These are phyloP conservation scores for Chaenogobius annularis DNA, from an alignment of 2,113 vertebrate genomes.

Conservation along the genomic window DNA sequence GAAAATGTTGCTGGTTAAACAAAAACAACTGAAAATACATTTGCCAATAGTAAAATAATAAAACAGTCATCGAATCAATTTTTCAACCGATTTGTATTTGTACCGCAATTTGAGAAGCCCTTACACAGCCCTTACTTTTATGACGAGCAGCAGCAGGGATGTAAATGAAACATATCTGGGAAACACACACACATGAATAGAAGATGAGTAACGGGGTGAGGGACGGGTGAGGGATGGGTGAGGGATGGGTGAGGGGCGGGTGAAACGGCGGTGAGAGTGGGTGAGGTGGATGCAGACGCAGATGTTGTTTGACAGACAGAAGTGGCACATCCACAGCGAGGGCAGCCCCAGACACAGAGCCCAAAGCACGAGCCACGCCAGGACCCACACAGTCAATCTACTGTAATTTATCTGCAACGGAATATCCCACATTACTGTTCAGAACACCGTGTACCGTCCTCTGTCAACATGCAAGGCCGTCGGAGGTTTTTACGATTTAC, in stretches of 20 bases:
- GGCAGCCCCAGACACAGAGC: neutral
- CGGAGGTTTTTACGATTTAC: no score
- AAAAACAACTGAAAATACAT: no score
- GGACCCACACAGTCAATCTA: neutral
- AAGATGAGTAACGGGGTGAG: neutral
- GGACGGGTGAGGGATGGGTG: neutral
- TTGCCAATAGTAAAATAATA: no score
- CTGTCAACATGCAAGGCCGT: neutral
- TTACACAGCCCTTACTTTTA: neutral
- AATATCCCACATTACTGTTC: neutral
- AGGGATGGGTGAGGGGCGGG: neutral
- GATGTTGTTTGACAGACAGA: slow-evolving; percentile 61
- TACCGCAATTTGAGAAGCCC: no score
- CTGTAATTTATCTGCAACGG: neutral
- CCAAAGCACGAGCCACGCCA: neutral
- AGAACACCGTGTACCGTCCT: no score
- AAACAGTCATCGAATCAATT: no score
- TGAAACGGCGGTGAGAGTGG: neutral
- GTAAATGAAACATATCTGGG: slow-evolving; percentile 6
- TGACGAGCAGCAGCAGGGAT: neutral
- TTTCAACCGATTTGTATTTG: no score
- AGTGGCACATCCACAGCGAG: slow-evolving; percentile 20
- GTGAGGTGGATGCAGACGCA: slow-evolving; percentile 21
- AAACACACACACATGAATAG: slow-evolving; percentile 7
- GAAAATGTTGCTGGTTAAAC: no score